Evolutionary conservation across 2,113 vertebrate species (phyloP), one percentile per base, ranked within the genome.

Genomic region (Ondatra zibethicus): DNA sequence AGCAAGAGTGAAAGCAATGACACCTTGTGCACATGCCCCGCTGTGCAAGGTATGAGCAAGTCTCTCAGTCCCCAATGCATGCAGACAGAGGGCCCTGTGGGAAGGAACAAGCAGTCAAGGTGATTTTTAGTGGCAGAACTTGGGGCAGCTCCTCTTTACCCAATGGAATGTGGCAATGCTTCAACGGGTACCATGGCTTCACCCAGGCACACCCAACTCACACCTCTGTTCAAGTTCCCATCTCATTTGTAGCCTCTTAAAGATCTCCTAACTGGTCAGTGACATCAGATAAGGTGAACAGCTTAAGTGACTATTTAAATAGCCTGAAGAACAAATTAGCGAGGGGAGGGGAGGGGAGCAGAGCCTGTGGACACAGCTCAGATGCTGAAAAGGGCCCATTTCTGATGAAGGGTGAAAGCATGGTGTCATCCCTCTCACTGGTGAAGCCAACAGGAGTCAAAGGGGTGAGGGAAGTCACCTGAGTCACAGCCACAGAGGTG

Each of bases 231-330:
- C 13, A 36, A 84, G 27, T 78, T 75, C 77, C 63, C n/a, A 55
- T 13, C 27, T 58, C 66, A 58, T 81, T 36, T 65, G 84, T 86
- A 78, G 72, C 42, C 82, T 77, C 73, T 92, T 88, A 88, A 2
- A 93, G 66, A 87, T 95, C 86, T 97, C 94, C 72, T 84, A 92
- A 92, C 27, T 81, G 21, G 36, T 92, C 84, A 85, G 55, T 47
- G 89, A 96, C 70, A 90, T 39, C 68, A 92, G 65, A 94, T 47
- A 77, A 91, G 33, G 81, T 68, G 89, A 86, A 78, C 7, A 42
- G 68, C 88, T 65, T 88, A 76, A 94, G 89, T 93, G 92, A 95
- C 47, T 88, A 82, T 80, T 93, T 68, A 82, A 94, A 66, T 55
- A 78, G 5, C n/a, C 72, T 81, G 14, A 96, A 66, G 92, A 94